Evolutionary conservation across 2,888 invertebrate genomes (phyloP), one percentile per base, ranked within the genome.

Genomic region (Cylindroiulus punctatus): DNA sequence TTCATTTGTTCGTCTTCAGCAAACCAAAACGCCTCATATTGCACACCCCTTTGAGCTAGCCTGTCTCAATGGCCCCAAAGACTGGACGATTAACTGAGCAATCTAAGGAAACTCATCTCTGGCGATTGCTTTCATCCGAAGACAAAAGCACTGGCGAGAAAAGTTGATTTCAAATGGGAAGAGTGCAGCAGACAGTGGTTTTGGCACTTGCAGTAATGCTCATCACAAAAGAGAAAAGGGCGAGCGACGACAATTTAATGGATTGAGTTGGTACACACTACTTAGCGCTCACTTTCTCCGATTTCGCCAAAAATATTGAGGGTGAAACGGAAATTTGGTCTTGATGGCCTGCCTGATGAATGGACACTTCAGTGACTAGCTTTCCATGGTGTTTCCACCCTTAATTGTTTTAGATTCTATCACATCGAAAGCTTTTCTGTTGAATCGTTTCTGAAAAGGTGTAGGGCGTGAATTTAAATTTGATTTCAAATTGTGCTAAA

Each of bases 251-350:
- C 65, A 65, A 65, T 65, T 65, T 65, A 65, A 65, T 65, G 65
- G 65, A 26, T 65, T 65, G 22, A 65, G 65, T 65, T 65, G 65
- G 65, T 22, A 65, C 65, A 65, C 65, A 65, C 65, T 65, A 65
- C 65, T 65, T 65, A 65, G n/a, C 65, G 22, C 65, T 65, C 65
- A 65, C 65, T 65, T 65, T 65, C 65, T 65, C 65, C 12, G 65
- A 65, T 65, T 65, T 65, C 65, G 12, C 10, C 22, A 26, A 65
- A 26, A 65, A 65, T 65, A 65, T 65, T 26, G 65, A 65, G 65
- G 65, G 65, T 65, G 65, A 65, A 65, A 65, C 65, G 65, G 65
- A 65, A 65, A 65, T 65, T 65, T 65, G 65, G 65, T 65, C 65
- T 65, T 26, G 65, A 65, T 65, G n/a, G 65, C 26, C 22, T 12